A percentile compares a stretch with the other conserved stretches of the same genome.
Evolutionary conservation across 1,140 invertebrate genomes (phyloP).

Genomic region (Procambarus virginalis): DNA sequence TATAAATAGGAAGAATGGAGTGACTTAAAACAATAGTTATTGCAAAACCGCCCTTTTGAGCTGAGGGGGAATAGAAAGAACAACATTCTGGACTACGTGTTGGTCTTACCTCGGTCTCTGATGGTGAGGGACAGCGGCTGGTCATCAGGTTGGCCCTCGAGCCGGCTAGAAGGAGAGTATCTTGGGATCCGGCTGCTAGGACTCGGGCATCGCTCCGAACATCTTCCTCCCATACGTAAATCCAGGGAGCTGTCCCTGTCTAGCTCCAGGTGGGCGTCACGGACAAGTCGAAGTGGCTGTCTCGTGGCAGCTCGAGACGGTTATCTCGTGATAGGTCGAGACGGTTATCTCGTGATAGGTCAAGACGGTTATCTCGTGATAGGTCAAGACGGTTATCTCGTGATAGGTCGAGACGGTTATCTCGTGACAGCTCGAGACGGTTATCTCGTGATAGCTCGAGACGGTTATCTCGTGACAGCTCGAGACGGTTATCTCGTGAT

Average conservation of each 20-base stretch:
- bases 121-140: constrained; percentile 55
- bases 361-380: constrained; percentile 10
- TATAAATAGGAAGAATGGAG: too few species aligned
- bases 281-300: constrained; percentile 3
- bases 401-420: constrained; percentile 30
- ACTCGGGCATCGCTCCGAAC: neutral
- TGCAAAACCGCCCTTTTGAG: too few species aligned
- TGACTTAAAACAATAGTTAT: too few species aligned
- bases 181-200: constrained; percentile 3
- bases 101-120: constrained; percentile 53
- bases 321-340: constrained; percentile 26
- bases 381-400: constrained; percentile 19
- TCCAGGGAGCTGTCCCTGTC: constrained; percentile 41
- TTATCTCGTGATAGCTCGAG: constrained; percentile 30
- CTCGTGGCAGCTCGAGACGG: constrained; percentile 39
- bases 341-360: neutral
- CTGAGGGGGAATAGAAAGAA: too few species aligned
- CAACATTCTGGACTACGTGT: too few species aligned
- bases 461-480: neutral
- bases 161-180: constrained; percentile 21
- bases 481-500: constrained; percentile 8
- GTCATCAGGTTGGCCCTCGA: constrained; percentile 39
- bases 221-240: constrained; percentile 37
- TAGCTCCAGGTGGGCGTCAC: constrained; percentile 15
- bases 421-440: constrained; percentile 19